Conservation (phyloP, 1,140 invertebrate genomes). For the Pararge aegeria region DNA sequence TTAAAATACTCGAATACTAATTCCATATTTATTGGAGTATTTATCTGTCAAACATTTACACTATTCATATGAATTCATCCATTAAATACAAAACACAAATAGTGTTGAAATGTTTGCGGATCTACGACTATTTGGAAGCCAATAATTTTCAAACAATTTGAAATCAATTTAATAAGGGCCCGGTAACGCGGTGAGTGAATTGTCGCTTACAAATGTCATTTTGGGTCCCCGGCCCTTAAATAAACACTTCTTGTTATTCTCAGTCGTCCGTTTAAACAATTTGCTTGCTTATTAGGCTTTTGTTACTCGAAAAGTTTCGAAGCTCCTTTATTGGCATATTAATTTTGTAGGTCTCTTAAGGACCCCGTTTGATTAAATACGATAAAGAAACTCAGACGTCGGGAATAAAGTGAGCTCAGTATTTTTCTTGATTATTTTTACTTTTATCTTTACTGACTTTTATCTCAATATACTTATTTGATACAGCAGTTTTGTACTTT, state of each 20-base stretch:
- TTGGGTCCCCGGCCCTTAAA: conserved; percentile 17
- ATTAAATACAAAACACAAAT: neutral
- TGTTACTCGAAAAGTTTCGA: conserved; percentile 21
- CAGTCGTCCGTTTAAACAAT: conserved; percentile 20
- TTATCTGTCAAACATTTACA: neutral
- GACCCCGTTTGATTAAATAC: conserved; percentile 5
- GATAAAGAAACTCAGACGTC: neutral
- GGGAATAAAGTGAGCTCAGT: neutral
- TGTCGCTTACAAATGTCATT: conserved; percentile 7
- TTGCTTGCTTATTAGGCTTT: conserved; percentile 16
- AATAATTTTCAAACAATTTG: neutral
- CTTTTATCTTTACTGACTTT: neutral
- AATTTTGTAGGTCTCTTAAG: conserved; percentile 19
- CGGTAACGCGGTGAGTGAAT: neutral
- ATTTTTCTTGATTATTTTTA: conserved; percentile 7
- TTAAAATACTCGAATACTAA: no score
- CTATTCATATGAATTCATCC: neutral
- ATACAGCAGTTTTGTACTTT: no score
- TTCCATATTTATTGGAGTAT: neutral
- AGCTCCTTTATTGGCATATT: conserved; percentile 22
- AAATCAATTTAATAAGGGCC: neutral
- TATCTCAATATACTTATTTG: no score
- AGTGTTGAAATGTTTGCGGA: neutral
- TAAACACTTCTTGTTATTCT: conserved; percentile 43
- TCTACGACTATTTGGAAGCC: neutral